These are phyloP conservation scores for Watersipora subatra DNA, from an alignment of 1,140 invertebrate species.

Conservation along the genomic window DNA sequence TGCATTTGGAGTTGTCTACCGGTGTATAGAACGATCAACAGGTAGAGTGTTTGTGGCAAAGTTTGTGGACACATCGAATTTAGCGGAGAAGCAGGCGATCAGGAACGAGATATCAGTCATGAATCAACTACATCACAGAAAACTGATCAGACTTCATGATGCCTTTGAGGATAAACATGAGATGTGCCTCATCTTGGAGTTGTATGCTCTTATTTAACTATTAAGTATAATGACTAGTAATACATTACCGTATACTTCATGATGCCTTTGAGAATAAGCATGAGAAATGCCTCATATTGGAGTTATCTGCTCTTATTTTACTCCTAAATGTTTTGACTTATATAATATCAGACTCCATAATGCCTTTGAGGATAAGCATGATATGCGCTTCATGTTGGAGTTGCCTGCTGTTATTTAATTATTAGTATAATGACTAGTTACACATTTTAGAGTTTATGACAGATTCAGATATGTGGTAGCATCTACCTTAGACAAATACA, in stretches of 20 bases:
- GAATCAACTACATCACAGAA: constrained; percentile 94
- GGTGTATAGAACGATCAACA: constrained; percentile 85
- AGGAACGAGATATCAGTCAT: constrained; percentile 97
- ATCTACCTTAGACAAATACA: no score
- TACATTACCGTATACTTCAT: no score
- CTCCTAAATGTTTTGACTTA: no score
- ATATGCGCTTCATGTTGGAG: constrained; percentile 98
- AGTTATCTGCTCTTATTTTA: no score
- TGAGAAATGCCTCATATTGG: constrained; percentile 97
- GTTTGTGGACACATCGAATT: constrained; percentile 89
- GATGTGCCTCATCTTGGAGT: constrained; percentile 98
- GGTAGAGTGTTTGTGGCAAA: constrained; percentile 97
- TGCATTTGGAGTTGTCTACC: constrained; percentile 94
- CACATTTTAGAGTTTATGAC: no score
- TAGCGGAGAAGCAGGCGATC: constrained; percentile 93
- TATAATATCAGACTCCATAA: constrained; percentile 97
- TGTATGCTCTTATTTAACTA: no score
- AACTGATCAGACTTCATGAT: constrained; percentile 93
- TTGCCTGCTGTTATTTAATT: constrained; percentile 85
- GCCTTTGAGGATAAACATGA: constrained; percentile 98
- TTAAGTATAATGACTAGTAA: no score
- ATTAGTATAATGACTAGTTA: no score
- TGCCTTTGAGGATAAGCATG: constrained; percentile 96
- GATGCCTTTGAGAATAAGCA: constrained; percentile 98
- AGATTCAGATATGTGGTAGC: no score